These are phyloP conservation scores for Pseudomyrmex cubaensis DNA, from an alignment of 1,140 invertebrate species.

Conservation along the genomic window DNA sequence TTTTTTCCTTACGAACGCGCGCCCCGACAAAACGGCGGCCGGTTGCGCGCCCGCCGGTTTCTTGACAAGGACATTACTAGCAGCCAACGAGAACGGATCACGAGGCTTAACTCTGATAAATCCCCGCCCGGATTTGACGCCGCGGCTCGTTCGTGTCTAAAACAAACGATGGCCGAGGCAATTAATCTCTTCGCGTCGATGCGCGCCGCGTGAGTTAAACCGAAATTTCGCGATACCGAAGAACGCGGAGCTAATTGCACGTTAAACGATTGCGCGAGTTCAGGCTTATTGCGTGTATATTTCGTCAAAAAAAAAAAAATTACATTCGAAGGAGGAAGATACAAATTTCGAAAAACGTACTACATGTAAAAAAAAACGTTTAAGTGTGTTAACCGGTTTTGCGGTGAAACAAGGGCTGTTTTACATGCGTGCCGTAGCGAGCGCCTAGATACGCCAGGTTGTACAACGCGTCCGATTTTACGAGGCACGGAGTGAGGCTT, in stretches of 20 bases:
- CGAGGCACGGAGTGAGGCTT: conserved; percentile 76
- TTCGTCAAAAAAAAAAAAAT: neutral
- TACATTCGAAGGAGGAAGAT: neutral
- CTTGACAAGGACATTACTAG: conserved; percentile 49
- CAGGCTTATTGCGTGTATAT: neutral
- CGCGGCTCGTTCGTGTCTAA: conserved; percentile 37
- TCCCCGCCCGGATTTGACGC: conserved; percentile 51
- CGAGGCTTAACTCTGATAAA: conserved; percentile 60
- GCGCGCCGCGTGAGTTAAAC: conserved; percentile 3
- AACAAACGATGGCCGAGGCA: conserved; percentile 31
- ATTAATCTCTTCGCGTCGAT: conserved; percentile 40
- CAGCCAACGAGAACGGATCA: conserved; percentile 25
- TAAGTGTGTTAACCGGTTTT: neutral
- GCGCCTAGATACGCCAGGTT: conserved; percentile 45
- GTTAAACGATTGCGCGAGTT: conserved; percentile 25
- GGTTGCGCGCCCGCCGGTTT: conserved; percentile 34
- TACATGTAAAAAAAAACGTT: no score
- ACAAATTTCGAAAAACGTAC: neutral
- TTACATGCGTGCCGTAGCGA: conserved; percentile 10
- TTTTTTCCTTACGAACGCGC: conserved; percentile 21
- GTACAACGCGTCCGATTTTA: conserved; percentile 75
- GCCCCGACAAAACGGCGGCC: conserved; percentile 28
- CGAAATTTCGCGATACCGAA: conserved; percentile 34
- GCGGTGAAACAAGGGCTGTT: neutral
- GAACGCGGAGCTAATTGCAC: conserved; percentile 42